Base-by-base conservation (phyloP, 2,113 vertebrate species). In the Tautogolabrus adspersus region DNA sequence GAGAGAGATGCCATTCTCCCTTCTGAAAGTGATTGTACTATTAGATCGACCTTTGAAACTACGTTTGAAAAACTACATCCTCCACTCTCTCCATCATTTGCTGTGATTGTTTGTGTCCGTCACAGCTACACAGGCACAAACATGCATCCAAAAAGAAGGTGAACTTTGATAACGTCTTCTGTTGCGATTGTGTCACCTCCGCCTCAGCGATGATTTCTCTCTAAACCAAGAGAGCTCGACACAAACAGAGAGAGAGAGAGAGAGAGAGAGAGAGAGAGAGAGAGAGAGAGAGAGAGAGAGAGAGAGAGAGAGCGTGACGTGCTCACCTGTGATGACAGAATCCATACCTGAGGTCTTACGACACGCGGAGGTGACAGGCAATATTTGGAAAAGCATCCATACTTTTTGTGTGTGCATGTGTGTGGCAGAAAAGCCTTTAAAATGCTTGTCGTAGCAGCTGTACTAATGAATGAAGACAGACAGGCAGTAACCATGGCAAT, bases 251-350 rank as follows among this genome's bases (percentile, higher is more conserved):
- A 77, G 30, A 59, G 56, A 68, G 16, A 66, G 16, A 13, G 26
- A 26, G 26, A 26, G 3, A 26, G 26, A 26, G 26, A 26, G 26
- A 26, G 26, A 26, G 1, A 26, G 26, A 26, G 26, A 26, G 26
- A 26, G 26, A 26, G 26, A 26, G 26, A 26, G 26, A 3, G 26
- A 26, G 26, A 26, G 26, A 26, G 26, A 3, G 26, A 26, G 26
- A 26, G 26, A 26, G 26, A 26, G 26, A 40, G 7, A 40, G 7
- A 40, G 38, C 6, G 38, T 49, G 22, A 42, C 18, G 62, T n/a
- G 55, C 71, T 60, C 65, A 66, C 46, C 26, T 64, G 85, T 62
- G 86, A 89, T 89, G 76, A 91, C 77, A 91, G 71, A 59, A 81
- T 51, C 69, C 87, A 86, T 84, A 82, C 84, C 75, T 74, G 77